These are phyloP conservation scores for Blastobasis lacticolella DNA, from an alignment of 2,888 invertebrate species.

Conservation along the genomic window DNA sequence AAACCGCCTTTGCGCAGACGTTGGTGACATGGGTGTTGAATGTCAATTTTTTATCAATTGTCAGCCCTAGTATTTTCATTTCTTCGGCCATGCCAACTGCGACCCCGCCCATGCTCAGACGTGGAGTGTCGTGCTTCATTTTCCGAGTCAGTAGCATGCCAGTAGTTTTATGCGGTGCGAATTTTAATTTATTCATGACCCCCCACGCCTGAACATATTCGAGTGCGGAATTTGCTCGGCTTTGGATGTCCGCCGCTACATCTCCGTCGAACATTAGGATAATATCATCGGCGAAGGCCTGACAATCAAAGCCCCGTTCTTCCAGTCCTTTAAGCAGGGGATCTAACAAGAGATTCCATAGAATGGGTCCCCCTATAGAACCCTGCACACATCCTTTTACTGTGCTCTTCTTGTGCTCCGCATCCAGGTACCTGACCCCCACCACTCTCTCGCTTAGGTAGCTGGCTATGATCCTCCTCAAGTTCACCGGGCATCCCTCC, in stretches of 20 bases:
- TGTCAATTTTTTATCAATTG: background rate
- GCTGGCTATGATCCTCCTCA: background rate
- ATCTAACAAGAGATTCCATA: no score
- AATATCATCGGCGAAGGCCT: background rate
- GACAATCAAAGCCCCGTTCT: no score
- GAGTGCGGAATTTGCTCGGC: background rate
- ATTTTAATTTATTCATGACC: background rate
- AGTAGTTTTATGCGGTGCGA: background rate
- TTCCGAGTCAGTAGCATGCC: background rate
- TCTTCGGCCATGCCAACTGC: background rate
- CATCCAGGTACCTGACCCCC: background rate
- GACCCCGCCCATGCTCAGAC: background rate
- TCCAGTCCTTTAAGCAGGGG: no score
- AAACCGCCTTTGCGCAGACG: background rate
- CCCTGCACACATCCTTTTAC: conserved; percentile 1
- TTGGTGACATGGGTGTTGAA: background rate
- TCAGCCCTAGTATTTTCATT: background rate
- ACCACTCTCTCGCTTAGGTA: conserved; percentile 2
- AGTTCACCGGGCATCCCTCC: background rate
- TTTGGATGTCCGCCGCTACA: background rate
- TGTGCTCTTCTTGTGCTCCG: background rate
- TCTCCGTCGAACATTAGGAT: background rate
- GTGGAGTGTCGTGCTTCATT: background rate
- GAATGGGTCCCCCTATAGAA: no score
- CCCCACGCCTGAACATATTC: background rate